Conservation (phyloP, 2,113 vertebrate genomes). For the Calidris pygmaea region DNA sequence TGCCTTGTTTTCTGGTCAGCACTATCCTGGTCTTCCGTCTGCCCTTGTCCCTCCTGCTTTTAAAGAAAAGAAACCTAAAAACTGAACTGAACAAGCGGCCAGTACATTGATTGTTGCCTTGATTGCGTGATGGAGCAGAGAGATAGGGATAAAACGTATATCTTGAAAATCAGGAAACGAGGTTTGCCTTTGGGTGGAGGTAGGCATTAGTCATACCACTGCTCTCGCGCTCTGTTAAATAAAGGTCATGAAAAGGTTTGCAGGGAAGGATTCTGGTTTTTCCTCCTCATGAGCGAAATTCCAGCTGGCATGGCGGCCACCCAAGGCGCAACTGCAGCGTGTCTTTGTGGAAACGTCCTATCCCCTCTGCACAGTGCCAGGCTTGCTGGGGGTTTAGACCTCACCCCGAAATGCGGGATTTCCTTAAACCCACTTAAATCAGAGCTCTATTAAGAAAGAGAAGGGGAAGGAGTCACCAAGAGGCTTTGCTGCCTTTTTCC, state of each 20-base stretch:
- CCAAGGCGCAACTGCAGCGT: accelerated
- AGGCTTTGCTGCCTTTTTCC: background rate
- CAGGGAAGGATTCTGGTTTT: background rate
- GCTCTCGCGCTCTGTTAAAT: background rate
- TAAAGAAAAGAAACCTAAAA: background rate
- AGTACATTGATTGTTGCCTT: background rate
- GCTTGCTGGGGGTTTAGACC: background rate
- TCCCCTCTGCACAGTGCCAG: background rate
- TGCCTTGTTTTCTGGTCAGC: background rate
- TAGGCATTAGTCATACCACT: background rate
- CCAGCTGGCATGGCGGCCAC: background rate
- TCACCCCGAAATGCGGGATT: background rate
- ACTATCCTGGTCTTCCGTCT: accelerated
- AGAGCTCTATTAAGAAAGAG: background rate
- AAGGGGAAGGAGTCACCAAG: background rate
- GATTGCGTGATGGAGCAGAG: background rate
- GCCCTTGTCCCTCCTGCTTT: background rate
- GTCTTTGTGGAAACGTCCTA: background rate
- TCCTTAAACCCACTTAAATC: background rate
- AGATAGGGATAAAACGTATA: background rate
- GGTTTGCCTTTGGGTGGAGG: background rate
- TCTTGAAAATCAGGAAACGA: background rate
- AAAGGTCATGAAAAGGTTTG: background rate
- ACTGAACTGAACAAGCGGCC: background rate
- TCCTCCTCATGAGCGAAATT: background rate